Evolutionary conservation across 1,140 invertebrate genomes (phyloP).

Genomic region (Ceratosolen fusciceps): DNA sequence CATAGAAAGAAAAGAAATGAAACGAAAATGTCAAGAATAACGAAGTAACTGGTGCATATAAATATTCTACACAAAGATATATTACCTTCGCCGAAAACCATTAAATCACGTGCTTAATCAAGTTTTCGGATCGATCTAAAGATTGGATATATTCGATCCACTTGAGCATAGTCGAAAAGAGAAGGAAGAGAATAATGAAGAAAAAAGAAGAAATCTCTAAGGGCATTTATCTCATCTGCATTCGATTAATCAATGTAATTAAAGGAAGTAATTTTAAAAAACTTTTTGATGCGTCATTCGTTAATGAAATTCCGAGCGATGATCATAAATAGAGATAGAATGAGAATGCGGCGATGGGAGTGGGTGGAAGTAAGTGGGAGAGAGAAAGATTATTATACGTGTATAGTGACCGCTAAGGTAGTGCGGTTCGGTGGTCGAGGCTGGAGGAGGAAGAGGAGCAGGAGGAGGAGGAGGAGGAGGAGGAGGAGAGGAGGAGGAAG

Average conservation of each 20-base stretch:
- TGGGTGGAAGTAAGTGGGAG: neutral
- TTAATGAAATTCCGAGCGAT: conserved; percentile 41
- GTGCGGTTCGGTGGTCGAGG: too few species aligned
- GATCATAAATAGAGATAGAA: conserved; percentile 19
- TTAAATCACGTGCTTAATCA: conserved; percentile 44
- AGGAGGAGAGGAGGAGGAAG: neutral
- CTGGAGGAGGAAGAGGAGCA: too few species aligned
- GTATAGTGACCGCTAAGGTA: too few species aligned
- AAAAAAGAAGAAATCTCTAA: conserved; percentile 1
- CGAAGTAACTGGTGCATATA: neutral
- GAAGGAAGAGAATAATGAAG: neutral
- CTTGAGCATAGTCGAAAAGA: neutral
- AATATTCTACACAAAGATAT: conserved; percentile 20
- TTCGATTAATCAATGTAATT: conserved; percentile 48
- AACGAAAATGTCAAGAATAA: neutral
- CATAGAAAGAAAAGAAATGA: neutral
- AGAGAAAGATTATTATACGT: too few species aligned
- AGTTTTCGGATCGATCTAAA: conserved; percentile 36
- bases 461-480: too few species aligned
- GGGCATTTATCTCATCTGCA: conserved; percentile 45
- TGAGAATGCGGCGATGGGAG: neutral
- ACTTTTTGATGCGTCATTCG: conserved; percentile 36
- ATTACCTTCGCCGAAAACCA: conserved; percentile 30
- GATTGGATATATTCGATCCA: conserved; percentile 33
- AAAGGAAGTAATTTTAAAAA: conserved; percentile 31